A percentile compares a stretch with the other conserved stretches of the same genome.
These are phyloP conservation scores for Pollenia labialis DNA, from an alignment of 2,888 invertebrate genomes.

Conservation along the genomic window DNA sequence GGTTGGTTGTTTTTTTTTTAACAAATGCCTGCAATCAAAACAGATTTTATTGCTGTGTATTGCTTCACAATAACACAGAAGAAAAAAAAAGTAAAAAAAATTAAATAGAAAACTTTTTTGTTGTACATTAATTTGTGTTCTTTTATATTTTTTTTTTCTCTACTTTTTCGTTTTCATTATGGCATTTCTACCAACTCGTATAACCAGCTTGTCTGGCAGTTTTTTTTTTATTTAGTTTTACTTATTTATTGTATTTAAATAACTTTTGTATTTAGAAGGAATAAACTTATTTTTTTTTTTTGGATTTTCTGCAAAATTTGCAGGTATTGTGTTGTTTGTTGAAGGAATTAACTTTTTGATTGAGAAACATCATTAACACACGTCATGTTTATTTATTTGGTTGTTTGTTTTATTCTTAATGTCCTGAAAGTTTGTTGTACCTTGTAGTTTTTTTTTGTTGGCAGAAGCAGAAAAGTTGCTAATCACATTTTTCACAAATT, in stretches of 20 bases:
- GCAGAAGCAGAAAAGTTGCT: conserved; percentile 77
- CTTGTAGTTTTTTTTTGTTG: conserved; percentile 20
- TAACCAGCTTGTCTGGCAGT: conserved; percentile 34
- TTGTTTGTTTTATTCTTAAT: conserved; percentile 42
- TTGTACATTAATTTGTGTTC: conserved; percentile 69
- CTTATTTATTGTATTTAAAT: conserved; percentile 46
- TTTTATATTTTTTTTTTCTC: conserved; percentile 62
- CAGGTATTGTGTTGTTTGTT: conserved; percentile 39
- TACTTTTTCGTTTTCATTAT: conserved; percentile 18
- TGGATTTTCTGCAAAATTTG: conserved; percentile 29
- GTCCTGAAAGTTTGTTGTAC: conserved; percentile 44
- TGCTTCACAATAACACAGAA: conserved; percentile 49
- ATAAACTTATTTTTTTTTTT: conserved; percentile 37
- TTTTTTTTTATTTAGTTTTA: conserved; percentile 5
- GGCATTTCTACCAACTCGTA: conserved; percentile 7
- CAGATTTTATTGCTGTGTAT: conserved; percentile 68
- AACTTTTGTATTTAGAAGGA: conserved; percentile 46
- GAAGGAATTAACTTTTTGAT: conserved; percentile 80
- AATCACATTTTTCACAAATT: conserved; percentile 81
- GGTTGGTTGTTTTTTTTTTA: conserved; percentile 45
- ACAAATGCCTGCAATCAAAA: conserved; percentile 73
- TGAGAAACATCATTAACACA: conserved; percentile 82
- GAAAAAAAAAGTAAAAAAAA: conserved; percentile 40
- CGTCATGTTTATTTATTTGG: conserved; percentile 74
- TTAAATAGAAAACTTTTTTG: conserved; percentile 62